These are phyloP conservation scores for Polietes domitor DNA, from an alignment of 2,888 invertebrate genomes.

Conservation along the genomic window DNA sequence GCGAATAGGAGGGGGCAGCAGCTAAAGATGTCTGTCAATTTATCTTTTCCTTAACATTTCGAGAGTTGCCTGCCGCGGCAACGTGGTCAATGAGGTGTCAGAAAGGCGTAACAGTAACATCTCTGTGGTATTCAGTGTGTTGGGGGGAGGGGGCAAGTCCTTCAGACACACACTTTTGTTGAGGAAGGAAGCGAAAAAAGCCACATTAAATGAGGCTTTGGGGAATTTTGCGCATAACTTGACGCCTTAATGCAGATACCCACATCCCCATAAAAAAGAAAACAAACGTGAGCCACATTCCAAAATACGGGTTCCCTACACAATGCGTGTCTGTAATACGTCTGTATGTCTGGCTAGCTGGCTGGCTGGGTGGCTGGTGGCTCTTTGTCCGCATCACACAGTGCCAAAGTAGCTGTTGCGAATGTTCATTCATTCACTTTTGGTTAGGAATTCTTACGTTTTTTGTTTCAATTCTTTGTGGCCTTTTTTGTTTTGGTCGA, in stretches of 20 bases:
- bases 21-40: constrained; percentile 50
- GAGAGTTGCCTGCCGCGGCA: background rate
- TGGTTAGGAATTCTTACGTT: background rate
- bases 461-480: background rate
- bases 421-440: constrained; percentile 24
- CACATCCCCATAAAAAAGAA: background rate
- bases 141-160: too few species aligned
- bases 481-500: background rate
- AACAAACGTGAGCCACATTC: constrained; percentile 55
- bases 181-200: constrained; percentile 42
- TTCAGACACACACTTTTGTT: background rate
- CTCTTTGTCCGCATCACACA: background rate
- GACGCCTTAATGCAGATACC: constrained; percentile 48
- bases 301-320: constrained; percentile 12
- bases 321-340: background rate
- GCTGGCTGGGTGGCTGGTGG: background rate
- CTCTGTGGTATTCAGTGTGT: constrained; percentile 48
- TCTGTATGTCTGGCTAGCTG: background rate
- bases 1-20: too few species aligned
- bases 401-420: constrained; percentile 1
- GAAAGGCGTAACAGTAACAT: constrained; percentile 60
- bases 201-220: constrained; percentile 56
- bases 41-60: constrained; percentile 41
- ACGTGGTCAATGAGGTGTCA: constrained; percentile 60
- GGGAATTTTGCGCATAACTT: constrained; percentile 62